These are phyloP conservation scores for Macrocentrus cingulum DNA, from an alignment of 1,140 invertebrate genomes.

Conservation along the genomic window DNA sequence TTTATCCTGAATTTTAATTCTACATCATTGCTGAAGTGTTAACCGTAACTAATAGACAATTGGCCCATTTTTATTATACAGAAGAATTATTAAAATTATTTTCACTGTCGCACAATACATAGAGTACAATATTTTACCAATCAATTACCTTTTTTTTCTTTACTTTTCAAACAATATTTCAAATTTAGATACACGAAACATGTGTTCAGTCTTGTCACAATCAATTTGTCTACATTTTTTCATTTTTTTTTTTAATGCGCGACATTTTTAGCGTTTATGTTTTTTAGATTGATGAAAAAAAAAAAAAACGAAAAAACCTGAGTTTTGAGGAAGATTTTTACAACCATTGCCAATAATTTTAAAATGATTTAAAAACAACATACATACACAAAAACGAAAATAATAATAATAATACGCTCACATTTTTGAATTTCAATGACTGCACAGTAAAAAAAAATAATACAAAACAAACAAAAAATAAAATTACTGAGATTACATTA, in stretches of 20 bases:
- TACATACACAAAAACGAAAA: too few species aligned
- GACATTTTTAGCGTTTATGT: not conserved
- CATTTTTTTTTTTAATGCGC: slow-evolving; percentile 4
- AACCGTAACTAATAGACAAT: not conserved
- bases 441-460: too few species aligned
- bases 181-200: slow-evolving; percentile 9
- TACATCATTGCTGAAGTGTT: not conserved
- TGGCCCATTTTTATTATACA: slow-evolving; percentile 2
- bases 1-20: too few species aligned
- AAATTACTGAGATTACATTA: too few species aligned
- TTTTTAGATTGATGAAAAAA: not conserved
- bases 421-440: too few species aligned
- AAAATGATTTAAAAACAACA: too few species aligned
- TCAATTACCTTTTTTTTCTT: slow-evolving; percentile 1
- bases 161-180: too few species aligned
- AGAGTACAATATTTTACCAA: slow-evolving; percentile 4
- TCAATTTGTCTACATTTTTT: slow-evolving; percentile 8
- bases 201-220: slow-evolving; percentile 30
- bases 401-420: too few species aligned
- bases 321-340: too few species aligned
- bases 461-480: too few species aligned
- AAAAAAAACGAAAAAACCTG: not conserved
- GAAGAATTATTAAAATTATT: slow-evolving; percentile 15
- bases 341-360: too few species aligned
- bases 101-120: not conserved